Evolutionary conservation across 2,113 vertebrate species (phyloP), one percentile per base, ranked within the genome.

Genomic region (Pollachius pollachius): DNA sequence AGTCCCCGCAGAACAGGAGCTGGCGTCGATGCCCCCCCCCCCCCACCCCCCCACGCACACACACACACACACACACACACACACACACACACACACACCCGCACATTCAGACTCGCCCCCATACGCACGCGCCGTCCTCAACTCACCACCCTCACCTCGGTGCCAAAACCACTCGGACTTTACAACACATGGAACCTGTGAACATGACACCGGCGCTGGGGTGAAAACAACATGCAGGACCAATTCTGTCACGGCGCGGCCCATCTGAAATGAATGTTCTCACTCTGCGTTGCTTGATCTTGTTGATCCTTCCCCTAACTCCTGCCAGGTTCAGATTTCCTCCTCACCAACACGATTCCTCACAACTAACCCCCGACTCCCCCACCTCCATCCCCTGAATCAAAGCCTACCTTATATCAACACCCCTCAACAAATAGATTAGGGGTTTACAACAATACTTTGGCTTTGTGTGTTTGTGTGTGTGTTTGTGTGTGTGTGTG

Each of bases 211-310:
- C 83, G 15, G 27, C 56, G 21, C 70, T 79, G 64, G 59, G 76
- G 78, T 74, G 78, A 88, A 87, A 88, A 83, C 79, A 79, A 80
- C 82, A 85, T 73, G 72, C 86, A 83, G 89, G 77, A 89, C 71
- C 84, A 84, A 84, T 89, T 88, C 79, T 88, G 83, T 85, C 86
- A 86, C 74, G 72, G 77, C 83, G 68, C 57, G 4, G 57, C 72
- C 84, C 89, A 90, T 91, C 85, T 91, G 87, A 89, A 85, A 89
- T 77, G 78, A 92, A 90, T 88, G 85, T 88, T 85, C 87, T 87
- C 69, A 69, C 82, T 84, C 81, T 84, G 80, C 81, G 77, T 84
- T 66, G 75, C 81, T 86, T 87, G 83, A 84, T 85, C 17, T 79
- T 72, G 83, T 74, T 87, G 81, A 84, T 81, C 80, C 70, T 25